These are phyloP conservation scores for Myotis brandtii DNA, from an alignment of 2,113 vertebrate genomes.

Conservation along the genomic window DNA sequence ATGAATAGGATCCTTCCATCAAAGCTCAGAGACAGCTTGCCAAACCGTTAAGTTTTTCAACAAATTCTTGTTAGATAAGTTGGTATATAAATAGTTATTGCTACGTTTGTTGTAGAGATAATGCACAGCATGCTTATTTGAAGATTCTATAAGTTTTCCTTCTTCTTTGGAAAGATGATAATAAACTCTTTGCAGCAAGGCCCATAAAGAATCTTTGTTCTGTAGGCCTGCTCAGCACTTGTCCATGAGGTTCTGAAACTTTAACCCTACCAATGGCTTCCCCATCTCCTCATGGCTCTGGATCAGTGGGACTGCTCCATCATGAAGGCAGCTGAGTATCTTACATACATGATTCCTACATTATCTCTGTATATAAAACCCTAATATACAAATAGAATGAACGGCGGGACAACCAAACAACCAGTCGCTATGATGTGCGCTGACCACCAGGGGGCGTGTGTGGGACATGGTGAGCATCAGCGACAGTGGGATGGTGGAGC, in stretches of 20 bases:
- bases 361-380: constrained; percentile 58
- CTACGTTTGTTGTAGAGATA: constrained; percentile 92
- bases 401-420: too few species aligned
- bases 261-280: constrained; percentile 91
- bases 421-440: too few species aligned
- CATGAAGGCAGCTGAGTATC: constrained; percentile 90
- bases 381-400: too few species aligned
- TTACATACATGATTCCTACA: constrained; percentile 92
- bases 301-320: constrained; percentile 88
- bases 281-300: constrained; percentile 90
- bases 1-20: constrained; percentile 92
- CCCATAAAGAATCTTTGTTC: constrained; percentile 92
- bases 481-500: too few species aligned
- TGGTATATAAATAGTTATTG: constrained; percentile 93
- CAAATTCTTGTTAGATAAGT: constrained; percentile 93
- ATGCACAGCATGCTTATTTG: constrained; percentile 92
- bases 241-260: constrained; percentile 90
- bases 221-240: constrained; percentile 91
- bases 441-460: too few species aligned
- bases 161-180: constrained; percentile 92
- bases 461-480: too few species aligned
- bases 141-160: constrained; percentile 90
- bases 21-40: constrained; percentile 92
- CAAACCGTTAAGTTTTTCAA: constrained; percentile 93
- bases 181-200: constrained; percentile 93